Conservation (phyloP, 2,888 invertebrate genomes). For the Danaus chrysippus region DNA sequence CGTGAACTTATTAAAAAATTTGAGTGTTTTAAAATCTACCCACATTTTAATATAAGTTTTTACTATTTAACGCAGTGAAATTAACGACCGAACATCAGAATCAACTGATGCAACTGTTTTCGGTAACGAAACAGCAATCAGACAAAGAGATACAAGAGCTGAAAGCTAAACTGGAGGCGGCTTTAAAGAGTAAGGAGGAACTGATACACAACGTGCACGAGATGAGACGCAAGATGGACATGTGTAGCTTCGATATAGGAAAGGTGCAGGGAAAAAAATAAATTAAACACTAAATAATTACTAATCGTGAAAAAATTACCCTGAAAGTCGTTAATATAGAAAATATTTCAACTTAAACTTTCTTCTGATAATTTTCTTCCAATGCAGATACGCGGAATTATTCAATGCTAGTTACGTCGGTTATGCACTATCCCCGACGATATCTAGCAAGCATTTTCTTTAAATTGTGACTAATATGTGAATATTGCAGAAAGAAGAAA, state of each 20-base stretch:
- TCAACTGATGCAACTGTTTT: conserved; percentile 38
- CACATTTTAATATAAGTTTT: too few relatives aligned
- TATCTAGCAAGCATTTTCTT: not conserved
- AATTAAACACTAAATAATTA: too few relatives aligned
- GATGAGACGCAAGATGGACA: conserved; percentile 35
- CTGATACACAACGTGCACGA: conserved; percentile 33
- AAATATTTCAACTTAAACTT: too few relatives aligned
- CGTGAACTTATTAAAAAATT: too few relatives aligned
- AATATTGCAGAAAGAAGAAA: conserved; percentile 41
- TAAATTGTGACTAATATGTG: not conserved
- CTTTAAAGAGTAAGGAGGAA: conserved; percentile 33
- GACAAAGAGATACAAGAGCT: conserved; percentile 37
- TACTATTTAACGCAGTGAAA: conserved; percentile 34
- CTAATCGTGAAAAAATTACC: too few relatives aligned
- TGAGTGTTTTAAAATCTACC: too few relatives aligned
- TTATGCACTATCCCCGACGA: too few relatives aligned
- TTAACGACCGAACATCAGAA: conserved; percentile 39
- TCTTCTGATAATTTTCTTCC: too few relatives aligned
- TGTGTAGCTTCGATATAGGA: conserved; percentile 32
- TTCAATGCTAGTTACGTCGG: too few relatives aligned
- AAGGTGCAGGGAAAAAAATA: conserved; percentile 34
- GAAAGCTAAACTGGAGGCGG: conserved; percentile 29
- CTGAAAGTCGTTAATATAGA: too few relatives aligned
- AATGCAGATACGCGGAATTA: too few relatives aligned
- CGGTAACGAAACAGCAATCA: conserved; percentile 37